phyloP scores from a whole-genome alignment of 2,797 vertebrate genomes.

The Leptoclinus maculatus region DNA sequence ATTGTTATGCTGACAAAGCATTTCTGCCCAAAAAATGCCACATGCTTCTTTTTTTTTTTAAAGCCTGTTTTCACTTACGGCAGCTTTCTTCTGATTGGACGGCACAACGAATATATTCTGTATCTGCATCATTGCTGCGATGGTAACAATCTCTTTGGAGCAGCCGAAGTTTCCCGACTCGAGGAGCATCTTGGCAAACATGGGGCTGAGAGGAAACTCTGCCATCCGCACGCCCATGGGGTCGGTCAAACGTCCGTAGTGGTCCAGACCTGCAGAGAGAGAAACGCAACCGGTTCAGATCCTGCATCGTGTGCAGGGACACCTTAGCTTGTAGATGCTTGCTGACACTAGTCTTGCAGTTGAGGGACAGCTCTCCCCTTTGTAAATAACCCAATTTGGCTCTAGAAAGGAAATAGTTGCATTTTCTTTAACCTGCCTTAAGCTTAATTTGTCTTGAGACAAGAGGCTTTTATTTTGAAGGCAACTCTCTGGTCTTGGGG shows the following conservation, averaged over 20 bases:
- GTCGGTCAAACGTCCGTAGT: conserved; percentile 94
- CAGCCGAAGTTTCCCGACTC: conserved; percentile 98
- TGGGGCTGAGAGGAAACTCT: conserved; percentile 97
- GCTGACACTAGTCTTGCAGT: not conserved
- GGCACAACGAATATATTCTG: conserved; percentile 94
- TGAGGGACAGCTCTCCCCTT: conserved; percentile 30
- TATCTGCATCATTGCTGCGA: conserved; percentile 99
- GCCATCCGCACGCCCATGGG: conserved; percentile 96
- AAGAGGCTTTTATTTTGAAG: not conserved
- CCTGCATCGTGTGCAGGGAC: conserved; percentile 16
- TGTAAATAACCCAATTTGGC: not conserved
- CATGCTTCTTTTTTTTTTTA: conserved; percentile 4
- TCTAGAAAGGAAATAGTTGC: too few species aligned
- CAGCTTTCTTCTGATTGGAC: conserved; percentile 92
- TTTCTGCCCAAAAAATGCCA: conserved; percentile 16
- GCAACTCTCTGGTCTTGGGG: not conserved
- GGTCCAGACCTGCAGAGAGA: conserved; percentile 90
- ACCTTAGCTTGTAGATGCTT: conserved; percentile 5
- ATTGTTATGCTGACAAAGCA: conserved; percentile 48
- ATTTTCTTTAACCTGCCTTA: too few species aligned
- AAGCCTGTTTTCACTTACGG: conserved; percentile 85
- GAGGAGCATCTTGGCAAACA: conserved; percentile 99
- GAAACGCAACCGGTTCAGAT: conserved; percentile 13
- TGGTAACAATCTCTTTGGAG: conserved; percentile 96
- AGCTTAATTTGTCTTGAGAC: not conserved